A percentile compares a stretch with the other conserved stretches of the same genome.
Evolutionary conservation across 2,888 invertebrate species (phyloP).

Genomic region (Gandaritis pyraliata): DNA sequence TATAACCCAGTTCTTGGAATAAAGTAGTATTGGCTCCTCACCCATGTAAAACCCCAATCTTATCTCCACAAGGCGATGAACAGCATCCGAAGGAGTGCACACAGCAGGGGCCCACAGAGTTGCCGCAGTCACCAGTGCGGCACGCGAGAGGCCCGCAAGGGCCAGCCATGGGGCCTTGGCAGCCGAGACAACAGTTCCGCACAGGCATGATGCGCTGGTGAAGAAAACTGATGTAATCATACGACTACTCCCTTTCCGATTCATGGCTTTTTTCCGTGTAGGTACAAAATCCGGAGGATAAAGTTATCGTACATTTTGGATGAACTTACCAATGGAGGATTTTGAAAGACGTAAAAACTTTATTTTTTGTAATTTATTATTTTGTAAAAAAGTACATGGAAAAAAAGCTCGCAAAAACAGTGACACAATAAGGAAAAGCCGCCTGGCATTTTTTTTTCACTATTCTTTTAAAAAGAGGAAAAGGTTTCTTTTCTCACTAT

Average conservation of each 20-base stretch:
- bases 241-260: too few species aligned
- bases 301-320: too few species aligned
- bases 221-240: neutral
- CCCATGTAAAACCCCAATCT: constrained; percentile 63
- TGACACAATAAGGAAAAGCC: constrained; percentile 22
- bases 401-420: constrained; percentile 23
- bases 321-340: constrained; percentile 7
- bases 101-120: constrained; percentile 63
- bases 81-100: constrained; percentile 60
- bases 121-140: constrained; percentile 51
- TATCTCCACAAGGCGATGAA: constrained; percentile 57
- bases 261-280: too few species aligned
- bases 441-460: constrained; percentile 7
- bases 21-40: constrained; percentile 33
- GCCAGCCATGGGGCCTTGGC: constrained; percentile 55
- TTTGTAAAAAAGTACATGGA: constrained; percentile 29
- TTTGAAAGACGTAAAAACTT: neutral
- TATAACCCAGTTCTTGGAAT: too few species aligned
- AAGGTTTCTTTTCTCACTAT: neutral
- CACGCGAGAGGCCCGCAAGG: constrained; percentile 60
- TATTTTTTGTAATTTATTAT: constrained; percentile 30
- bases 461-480: neutral
- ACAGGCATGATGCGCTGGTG: constrained; percentile 63
- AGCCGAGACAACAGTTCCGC: constrained; percentile 72
- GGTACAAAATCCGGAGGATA: too few species aligned